Evolutionary conservation across 2,113 vertebrate genomes (phyloP).

Genomic region (Rousettus leschenaultii): DNA sequence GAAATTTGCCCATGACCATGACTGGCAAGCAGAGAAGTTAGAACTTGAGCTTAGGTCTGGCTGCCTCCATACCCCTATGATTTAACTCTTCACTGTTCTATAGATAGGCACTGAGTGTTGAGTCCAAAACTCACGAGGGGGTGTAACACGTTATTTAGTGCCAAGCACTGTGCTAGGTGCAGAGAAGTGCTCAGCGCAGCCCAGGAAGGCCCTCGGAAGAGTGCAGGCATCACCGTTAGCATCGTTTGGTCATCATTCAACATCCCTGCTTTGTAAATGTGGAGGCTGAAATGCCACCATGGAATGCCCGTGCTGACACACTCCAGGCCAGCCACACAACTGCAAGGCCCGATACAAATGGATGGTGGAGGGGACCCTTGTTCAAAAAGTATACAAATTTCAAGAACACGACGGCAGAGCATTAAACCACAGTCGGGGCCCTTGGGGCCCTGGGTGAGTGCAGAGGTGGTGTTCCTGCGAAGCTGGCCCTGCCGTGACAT

Average conservation of each 20-base stretch:
- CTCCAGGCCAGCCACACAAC: fast-evolving
- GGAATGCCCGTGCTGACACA: fast-evolving
- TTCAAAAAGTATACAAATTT: not conserved
- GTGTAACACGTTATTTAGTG: not conserved
- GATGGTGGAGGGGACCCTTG: not conserved
- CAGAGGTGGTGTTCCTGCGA: fast-evolving
- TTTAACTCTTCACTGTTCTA: not conserved
- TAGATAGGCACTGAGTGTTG: fast-evolving
- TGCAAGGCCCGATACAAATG: not conserved
- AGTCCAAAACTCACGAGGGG: not conserved
- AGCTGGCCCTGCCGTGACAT: not conserved
- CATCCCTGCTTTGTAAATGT: fast-evolving
- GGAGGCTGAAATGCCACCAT: fast-evolving
- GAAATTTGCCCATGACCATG: not conserved
- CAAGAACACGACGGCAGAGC: not conserved
- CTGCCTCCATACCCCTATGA: not conserved
- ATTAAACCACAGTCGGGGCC: fast-evolving
- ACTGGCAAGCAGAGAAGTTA: not conserved
- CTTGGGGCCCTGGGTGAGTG: fast-evolving
- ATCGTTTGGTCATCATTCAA: fast-evolving
- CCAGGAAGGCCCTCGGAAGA: not conserved
- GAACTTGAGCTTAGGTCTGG: not conserved
- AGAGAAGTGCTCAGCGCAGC: not conserved
- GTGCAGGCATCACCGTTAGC: fast-evolving
- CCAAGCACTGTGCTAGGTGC: fast-evolving